Percentiles rank a stretch among this genome's conserved stretches.
phyloP scores from a whole-genome alignment of 2,888 invertebrate genomes.

The Erpobdella octoculata region DNA sequence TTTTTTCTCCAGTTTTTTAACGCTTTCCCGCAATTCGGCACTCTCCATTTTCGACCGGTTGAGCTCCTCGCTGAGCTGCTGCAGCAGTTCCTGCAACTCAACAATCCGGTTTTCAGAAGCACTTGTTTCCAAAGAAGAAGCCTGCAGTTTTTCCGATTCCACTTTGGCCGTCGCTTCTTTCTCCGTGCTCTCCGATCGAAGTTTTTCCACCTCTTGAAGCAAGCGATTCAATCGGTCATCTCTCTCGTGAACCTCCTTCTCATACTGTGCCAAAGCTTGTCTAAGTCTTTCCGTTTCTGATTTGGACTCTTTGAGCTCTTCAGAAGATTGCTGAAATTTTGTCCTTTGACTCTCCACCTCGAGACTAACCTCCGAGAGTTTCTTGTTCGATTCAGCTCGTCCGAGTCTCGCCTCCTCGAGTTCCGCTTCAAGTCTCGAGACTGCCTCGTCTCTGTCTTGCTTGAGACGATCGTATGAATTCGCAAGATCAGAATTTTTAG shows the following conservation, averaged over 20 bases:
- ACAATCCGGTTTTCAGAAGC: neutral
- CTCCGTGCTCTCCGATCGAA: too few species aligned
- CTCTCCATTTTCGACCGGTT: neutral
- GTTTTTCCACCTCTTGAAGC: neutral
- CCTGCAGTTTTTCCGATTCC: neutral
- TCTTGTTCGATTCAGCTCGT: neutral
- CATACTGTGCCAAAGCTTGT: neutral
- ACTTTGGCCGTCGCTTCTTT: neutral
- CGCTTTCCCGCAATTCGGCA: neutral
- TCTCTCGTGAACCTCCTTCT: neutral
- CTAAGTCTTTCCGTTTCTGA: neutral
- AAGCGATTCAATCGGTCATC: neutral
- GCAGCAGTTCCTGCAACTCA: neutral
- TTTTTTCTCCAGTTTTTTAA: conserved; percentile 18
- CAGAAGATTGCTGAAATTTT: neutral
- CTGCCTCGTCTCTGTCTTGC: neutral
- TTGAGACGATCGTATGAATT: neutral
- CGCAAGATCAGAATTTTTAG: neutral
- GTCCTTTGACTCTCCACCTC: neutral
- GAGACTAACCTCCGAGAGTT: neutral
- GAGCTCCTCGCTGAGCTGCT: neutral
- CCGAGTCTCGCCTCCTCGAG: neutral
- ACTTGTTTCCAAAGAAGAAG: neutral
- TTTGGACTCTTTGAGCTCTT: neutral
- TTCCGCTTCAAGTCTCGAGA: too few species aligned